phyloP scores from a whole-genome alignment of 2,888 invertebrate genomes.

The Scaeva pyrastri region DNA sequence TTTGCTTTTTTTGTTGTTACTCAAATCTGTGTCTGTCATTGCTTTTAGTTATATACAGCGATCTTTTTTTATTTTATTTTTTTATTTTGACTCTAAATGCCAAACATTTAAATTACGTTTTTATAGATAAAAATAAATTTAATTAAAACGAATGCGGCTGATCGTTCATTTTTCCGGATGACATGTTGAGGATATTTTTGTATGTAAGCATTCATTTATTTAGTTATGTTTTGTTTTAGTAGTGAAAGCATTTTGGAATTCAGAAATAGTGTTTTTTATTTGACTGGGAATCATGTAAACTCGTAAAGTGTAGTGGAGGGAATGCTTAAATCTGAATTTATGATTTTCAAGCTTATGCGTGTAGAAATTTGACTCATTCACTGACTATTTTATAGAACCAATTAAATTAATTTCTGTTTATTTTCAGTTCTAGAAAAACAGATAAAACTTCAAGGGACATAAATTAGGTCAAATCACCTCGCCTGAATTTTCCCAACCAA shows the following conservation, averaged over 20 bases:
- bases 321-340: too few species aligned
- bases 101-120: background rate
- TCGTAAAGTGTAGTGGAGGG: background rate
- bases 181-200: constrained; percentile 12
- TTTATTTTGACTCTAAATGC: background rate
- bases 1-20: constrained; percentile 22
- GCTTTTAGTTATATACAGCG: constrained; percentile 64
- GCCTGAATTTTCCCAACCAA: too few species aligned
- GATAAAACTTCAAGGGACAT: too few species aligned
- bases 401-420: too few species aligned
- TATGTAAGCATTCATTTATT: constrained; percentile 29
- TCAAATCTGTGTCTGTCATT: constrained; percentile 62
- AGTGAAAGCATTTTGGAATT: constrained; percentile 8
- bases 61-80: constrained; percentile 18
- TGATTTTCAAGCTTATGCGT: too few species aligned
- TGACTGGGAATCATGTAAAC: background rate
- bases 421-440: too few species aligned
- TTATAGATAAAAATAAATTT: background rate
- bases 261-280: constrained; percentile 1
- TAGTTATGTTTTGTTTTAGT: background rate
- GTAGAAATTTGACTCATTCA: too few species aligned
- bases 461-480: too few species aligned
- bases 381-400: too few species aligned
- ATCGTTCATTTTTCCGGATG: constrained; percentile 17
- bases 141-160: background rate